A percentile compares a stretch with the other conserved stretches of the same genome.
Evolutionary conservation across 92 coral and sea anemone genomes (phyloP).

Genomic region (Porites cylindrica): DNA sequence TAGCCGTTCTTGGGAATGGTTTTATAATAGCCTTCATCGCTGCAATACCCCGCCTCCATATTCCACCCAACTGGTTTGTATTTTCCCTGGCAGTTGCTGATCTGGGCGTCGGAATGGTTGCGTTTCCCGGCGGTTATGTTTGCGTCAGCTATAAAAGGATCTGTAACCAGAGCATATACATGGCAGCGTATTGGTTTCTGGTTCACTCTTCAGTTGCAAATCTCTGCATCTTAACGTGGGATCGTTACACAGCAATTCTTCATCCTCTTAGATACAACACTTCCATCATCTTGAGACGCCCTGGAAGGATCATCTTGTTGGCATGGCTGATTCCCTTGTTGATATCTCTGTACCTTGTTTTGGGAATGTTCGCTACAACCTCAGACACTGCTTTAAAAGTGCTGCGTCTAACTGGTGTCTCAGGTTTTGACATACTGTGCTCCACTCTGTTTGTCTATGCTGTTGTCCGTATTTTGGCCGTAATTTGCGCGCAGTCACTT

Average conservation of each 20-base stretch:
- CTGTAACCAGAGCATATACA: conserved; percentile 7
- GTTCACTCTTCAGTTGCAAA: conserved; percentile 34
- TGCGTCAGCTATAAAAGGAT: neutral
- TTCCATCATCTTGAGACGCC: conserved; percentile 9
- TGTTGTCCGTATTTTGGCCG: conserved; percentile 9
- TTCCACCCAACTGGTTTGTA: conserved; percentile 7
- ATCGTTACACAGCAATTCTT: conserved; percentile 33
- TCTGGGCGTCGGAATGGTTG: neutral
- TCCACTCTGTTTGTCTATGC: conserved; percentile 8
- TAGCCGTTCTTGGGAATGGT: neutral
- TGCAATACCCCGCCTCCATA: neutral
- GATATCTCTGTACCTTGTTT: neutral
- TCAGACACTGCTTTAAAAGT: conserved; percentile 7
- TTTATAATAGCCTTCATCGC: neutral
- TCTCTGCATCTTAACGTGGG: conserved; percentile 41
- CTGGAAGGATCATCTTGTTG: neutral
- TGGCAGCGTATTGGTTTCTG: conserved; percentile 20
- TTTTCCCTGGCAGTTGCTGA: conserved; percentile 31
- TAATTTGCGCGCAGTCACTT: neutral
- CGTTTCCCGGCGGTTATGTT: conserved; percentile 4
- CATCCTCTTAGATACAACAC: conserved; percentile 18
- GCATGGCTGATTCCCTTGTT: conserved; percentile 15
- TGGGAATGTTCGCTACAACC: conserved; percentile 14
- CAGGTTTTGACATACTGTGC: conserved; percentile 11
- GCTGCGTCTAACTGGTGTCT: conserved; percentile 7